Conservation (phyloP, 92 coral and sea anemone species). For the Isaurus tuberculatus region DNA sequence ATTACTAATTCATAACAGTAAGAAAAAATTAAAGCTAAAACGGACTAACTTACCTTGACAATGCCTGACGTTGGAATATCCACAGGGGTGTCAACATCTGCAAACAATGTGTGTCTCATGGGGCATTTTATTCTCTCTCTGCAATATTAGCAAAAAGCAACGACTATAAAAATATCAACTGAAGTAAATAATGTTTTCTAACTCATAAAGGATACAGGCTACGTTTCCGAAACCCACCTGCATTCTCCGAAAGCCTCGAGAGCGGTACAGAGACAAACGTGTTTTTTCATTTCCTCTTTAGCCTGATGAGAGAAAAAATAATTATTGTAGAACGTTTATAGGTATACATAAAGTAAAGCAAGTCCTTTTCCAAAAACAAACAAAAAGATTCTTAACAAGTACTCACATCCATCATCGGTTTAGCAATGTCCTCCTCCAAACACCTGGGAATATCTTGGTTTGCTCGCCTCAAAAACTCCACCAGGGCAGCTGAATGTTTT, state of each 20-base stretch:
- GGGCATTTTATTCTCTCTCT: constrained; percentile 59
- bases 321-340: not conserved
- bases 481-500: constrained; percentile 7
- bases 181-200: no score
- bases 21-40: no score
- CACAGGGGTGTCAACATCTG: constrained; percentile 74
- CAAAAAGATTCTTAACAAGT: no score
- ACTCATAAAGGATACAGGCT: no score
- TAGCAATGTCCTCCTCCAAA: constrained; percentile 68
- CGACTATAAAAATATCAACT: no score
- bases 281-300: constrained; percentile 64
- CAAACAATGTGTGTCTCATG: constrained; percentile 71
- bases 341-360: not conserved
- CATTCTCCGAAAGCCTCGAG: constrained; percentile 92
- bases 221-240: constrained; percentile 82
- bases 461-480: constrained; percentile 53
- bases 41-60: no score
- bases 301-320: constrained; percentile 49
- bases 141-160: not conserved
- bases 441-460: constrained; percentile 62
- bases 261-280: constrained; percentile 63
- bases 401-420: constrained; percentile 57
- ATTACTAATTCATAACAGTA: no score
- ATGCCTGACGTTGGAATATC: constrained; percentile 87
- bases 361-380: no score